phyloP scores from a whole-genome alignment of 2,113 vertebrate species.

The Tauraco erythrolophus region DNA sequence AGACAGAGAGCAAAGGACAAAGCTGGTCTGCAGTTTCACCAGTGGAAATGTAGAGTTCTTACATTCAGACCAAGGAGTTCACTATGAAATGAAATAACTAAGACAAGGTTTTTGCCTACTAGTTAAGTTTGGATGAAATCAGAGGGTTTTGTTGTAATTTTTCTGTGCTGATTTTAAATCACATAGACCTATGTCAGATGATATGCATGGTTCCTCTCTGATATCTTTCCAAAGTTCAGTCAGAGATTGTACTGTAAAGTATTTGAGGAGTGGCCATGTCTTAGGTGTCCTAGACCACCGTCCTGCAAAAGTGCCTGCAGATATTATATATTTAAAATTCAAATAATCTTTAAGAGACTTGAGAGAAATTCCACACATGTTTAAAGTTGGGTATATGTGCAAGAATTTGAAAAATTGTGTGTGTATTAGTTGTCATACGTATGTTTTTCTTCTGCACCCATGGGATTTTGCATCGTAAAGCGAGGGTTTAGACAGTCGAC shows the following conservation, averaged over 20 bases:
- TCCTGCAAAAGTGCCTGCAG: background rate
- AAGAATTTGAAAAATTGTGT: background rate
- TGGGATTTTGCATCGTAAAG: background rate
- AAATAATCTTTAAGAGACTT: background rate
- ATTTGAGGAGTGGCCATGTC: background rate
- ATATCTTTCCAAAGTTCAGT: background rate
- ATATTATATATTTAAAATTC: background rate
- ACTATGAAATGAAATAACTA: background rate
- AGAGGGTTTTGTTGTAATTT: background rate
- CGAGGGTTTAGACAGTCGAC: background rate
- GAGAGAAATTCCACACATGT: background rate
- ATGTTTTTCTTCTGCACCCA: background rate
- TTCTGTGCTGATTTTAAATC: background rate
- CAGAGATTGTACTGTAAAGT: background rate
- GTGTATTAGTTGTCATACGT: background rate
- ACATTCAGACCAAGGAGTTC: background rate
- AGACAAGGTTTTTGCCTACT: background rate
- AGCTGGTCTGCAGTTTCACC: background rate
- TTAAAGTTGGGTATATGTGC: background rate
- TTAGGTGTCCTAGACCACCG: background rate
- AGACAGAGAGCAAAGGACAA: background rate
- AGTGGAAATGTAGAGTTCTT: background rate
- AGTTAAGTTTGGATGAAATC: background rate
- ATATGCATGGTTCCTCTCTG: background rate
- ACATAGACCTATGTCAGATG: fast-evolving